A percentile compares a stretch with the other conserved stretches of the same genome.
Conservation (phyloP, 2,888 invertebrate genomes). For the Agrotis clavis region DNA sequence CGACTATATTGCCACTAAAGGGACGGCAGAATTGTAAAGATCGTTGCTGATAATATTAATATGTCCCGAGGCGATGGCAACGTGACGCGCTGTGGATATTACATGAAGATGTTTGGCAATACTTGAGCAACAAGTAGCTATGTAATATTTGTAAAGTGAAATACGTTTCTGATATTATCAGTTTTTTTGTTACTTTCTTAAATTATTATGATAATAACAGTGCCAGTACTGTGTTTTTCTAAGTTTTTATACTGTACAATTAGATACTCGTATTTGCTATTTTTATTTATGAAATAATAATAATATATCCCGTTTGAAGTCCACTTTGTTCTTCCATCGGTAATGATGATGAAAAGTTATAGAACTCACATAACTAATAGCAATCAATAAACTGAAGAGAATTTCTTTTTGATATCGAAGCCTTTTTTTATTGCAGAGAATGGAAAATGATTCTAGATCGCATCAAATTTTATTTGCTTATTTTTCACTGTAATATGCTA, state of each 20-base stretch:
- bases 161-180: background rate
- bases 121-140: constrained; percentile 1
- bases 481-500: background rate
- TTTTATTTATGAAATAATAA: too few relatives aligned
- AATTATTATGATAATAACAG: too few relatives aligned
- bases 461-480: background rate
- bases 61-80: constrained; percentile 2
- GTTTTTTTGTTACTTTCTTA: too few relatives aligned
- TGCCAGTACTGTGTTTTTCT: too few relatives aligned
- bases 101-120: background rate
- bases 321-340: too few relatives aligned
- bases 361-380: background rate
- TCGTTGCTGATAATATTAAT: constrained; percentile 5
- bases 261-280: too few relatives aligned
- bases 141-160: background rate
- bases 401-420: too few relatives aligned
- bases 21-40: constrained; percentile 27
- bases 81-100: background rate
- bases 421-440: background rate
- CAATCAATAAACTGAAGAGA: too few relatives aligned
- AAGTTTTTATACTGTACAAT: too few relatives aligned
- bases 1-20: constrained; percentile 15
- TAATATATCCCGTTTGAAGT: too few relatives aligned
- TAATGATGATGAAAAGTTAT: background rate
- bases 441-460: background rate